These are phyloP conservation scores for Rhinoptilus africanus DNA, from an alignment of 2,113 vertebrate genomes.

Conservation along the genomic window DNA sequence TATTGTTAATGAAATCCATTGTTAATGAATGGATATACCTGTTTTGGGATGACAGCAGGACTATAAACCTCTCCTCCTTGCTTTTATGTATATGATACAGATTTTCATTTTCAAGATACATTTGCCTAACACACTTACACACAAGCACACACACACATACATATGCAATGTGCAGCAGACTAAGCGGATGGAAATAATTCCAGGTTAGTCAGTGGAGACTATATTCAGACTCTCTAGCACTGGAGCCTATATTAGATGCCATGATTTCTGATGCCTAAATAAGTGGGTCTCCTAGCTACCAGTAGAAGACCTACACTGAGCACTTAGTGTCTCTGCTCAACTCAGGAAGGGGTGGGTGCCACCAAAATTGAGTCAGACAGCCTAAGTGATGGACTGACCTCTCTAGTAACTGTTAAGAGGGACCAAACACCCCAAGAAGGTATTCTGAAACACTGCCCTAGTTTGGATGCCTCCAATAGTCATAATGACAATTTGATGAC, in stretches of 20 bases:
- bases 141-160: not conserved
- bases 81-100: not conserved
- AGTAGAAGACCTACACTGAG: not conserved
- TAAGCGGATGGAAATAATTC: not conserved
- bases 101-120: not conserved
- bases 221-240: not conserved
- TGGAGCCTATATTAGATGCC: not conserved
- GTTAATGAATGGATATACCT: not conserved
- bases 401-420: not conserved
- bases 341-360: not conserved
- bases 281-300: not conserved
- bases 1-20: not conserved
- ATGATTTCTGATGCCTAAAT: not conserved
- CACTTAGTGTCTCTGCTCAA: not conserved
- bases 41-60: not conserved
- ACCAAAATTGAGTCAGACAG: not conserved
- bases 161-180: not conserved
- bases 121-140: not conserved
- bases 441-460: not conserved
- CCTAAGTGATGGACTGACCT: not conserved
- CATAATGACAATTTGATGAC: not conserved
- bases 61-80: not conserved
- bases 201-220: not conserved
- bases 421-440: not conserved
- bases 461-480: not conserved